Conservation (phyloP, 1,140 invertebrate species). For the Venturia canescens region DNA sequence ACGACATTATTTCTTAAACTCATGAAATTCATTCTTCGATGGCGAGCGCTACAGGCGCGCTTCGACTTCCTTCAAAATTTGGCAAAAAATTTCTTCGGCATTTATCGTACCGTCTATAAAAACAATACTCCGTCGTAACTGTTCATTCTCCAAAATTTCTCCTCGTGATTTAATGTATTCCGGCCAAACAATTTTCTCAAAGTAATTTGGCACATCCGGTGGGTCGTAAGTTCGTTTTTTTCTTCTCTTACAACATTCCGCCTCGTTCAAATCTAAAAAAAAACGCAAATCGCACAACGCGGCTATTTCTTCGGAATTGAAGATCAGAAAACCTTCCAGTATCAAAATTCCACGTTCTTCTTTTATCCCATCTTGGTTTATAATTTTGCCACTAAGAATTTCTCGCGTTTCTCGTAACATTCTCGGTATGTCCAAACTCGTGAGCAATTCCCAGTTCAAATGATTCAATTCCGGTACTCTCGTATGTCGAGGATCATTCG, state of each 20-base stretch:
- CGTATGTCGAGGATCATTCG: constrained; percentile 82
- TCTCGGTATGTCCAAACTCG: constrained; percentile 85
- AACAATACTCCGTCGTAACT: constrained; percentile 60
- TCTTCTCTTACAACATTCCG: constrained; percentile 81
- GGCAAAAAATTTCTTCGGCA: constrained; percentile 62
- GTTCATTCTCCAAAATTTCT: constrained; percentile 61
- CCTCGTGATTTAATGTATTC: constrained; percentile 77
- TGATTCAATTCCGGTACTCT: constrained; percentile 82
- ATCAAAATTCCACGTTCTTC: constrained; percentile 79
- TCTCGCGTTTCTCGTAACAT: constrained; percentile 81
- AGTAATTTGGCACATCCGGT: constrained; percentile 88
- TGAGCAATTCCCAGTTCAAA: constrained; percentile 87
- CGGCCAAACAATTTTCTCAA: constrained; percentile 87
- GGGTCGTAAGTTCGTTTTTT: constrained; percentile 83
- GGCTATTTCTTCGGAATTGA: constrained; percentile 82
- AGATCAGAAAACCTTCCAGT: constrained; percentile 87
- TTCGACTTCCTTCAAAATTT: constrained; percentile 55
- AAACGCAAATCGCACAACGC: constrained; percentile 85
- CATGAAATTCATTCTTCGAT: too few relatives aligned
- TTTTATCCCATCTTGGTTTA: background rate
- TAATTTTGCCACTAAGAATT: constrained; percentile 48
- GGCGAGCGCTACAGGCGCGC: background rate
- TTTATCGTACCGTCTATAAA: constrained; percentile 69
- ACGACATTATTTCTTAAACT: too few relatives aligned
- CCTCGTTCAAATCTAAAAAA: constrained; percentile 83